Percentiles rank a stretch among this genome's conserved stretches.
Conservation (phyloP, 2,113 vertebrate species). For the Ceratotherium simum region DNA sequence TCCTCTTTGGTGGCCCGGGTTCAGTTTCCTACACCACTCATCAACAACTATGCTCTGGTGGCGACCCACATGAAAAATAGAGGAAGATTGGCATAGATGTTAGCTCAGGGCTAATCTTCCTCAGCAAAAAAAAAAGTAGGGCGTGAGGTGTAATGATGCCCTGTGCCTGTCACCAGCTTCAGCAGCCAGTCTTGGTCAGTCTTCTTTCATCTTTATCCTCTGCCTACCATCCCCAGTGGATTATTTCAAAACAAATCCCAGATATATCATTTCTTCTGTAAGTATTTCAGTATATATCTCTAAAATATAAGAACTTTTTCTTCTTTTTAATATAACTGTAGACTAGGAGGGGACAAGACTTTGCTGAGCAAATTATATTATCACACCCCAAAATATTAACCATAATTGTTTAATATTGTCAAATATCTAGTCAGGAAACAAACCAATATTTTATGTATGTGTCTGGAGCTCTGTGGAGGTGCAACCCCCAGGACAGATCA, state of each 20-base stretch:
- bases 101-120: too few relatives aligned
- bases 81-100: too few relatives aligned
- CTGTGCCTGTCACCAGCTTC: background rate
- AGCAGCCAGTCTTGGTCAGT: background rate
- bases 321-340: background rate
- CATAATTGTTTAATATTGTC: background rate
- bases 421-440: background rate
- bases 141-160: accelerated
- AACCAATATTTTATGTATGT: background rate
- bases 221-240: background rate
- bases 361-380: background rate
- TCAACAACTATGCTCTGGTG: too few relatives aligned
- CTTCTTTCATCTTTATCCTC: too few relatives aligned
- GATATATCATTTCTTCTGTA: background rate
- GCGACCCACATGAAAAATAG: too few relatives aligned
- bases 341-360: background rate
- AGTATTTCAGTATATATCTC: background rate
- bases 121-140: background rate
- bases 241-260: background rate
- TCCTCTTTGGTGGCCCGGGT: too few relatives aligned
- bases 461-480: background rate
- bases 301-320: background rate
- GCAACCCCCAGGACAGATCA: background rate
- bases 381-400: background rate
- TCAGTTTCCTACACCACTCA: too few relatives aligned